A percentile compares a stretch with the other conserved stretches of the same genome.
phyloP scores from a whole-genome alignment of 1,140 invertebrate species.

The Rhyzopertha dominica region DNA sequence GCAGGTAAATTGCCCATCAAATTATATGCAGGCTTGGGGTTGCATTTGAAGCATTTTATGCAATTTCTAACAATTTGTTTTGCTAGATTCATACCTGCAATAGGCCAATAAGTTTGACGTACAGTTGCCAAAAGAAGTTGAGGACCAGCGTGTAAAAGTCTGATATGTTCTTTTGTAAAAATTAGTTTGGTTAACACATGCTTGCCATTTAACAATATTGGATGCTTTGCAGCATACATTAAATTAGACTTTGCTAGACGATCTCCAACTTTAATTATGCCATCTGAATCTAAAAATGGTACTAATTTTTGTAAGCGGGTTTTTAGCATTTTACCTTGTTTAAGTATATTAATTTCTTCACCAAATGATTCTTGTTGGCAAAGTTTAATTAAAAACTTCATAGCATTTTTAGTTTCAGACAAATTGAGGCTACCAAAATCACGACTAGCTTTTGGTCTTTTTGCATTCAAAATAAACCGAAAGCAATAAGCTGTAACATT shows the following conservation, averaged over 20 bases:
- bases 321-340: constrained; percentile 7
- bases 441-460: not conserved
- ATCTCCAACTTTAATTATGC: constrained; percentile 43
- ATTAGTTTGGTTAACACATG: constrained; percentile 26
- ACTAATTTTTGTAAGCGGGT: constrained; percentile 29
- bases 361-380: constrained; percentile 13
- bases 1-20: constrained; percentile 40
- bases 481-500: constrained; percentile 13
- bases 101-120: constrained; percentile 29
- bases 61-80: constrained; percentile 18
- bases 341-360: constrained; percentile 11
- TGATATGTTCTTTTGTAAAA: constrained; percentile 26
- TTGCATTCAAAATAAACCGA: constrained; percentile 15
- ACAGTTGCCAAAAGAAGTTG: constrained; percentile 26
- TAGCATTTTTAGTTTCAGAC: constrained; percentile 7
- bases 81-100: constrained; percentile 22
- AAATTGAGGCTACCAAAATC: constrained; percentile 5
- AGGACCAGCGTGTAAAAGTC: constrained; percentile 30
- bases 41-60: constrained; percentile 13
- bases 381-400: not conserved
- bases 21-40: not conserved
- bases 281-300: constrained; percentile 41
- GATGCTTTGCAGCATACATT: too few relatives aligned
- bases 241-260: too few relatives aligned
- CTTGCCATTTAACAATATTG: too few relatives aligned